These are phyloP conservation scores for Panthera leo DNA, from an alignment of 2,113 vertebrate genomes.

Conservation along the genomic window DNA sequence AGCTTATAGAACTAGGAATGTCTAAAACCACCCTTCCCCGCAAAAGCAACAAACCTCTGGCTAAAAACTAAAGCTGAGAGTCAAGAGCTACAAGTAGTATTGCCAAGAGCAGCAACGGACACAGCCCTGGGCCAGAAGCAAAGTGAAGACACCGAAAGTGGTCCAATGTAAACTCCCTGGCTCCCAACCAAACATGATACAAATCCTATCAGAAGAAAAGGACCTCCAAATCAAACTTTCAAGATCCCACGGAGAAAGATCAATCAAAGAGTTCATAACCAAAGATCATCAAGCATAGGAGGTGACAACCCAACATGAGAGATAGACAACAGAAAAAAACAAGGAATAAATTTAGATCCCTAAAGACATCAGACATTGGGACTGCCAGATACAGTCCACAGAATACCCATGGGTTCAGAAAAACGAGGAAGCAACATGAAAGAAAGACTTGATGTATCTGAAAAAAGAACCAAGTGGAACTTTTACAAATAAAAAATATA, in stretches of 20 bases:
- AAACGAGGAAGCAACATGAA: background rate
- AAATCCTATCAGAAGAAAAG: conserved; percentile 8
- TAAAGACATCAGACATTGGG: background rate
- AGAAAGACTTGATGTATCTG: background rate
- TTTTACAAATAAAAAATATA: conserved; percentile 9
- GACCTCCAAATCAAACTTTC: background rate
- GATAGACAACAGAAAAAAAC: background rate
- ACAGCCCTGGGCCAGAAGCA: background rate
- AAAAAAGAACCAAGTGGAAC: background rate
- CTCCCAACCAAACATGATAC: background rate
- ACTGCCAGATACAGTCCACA: background rate
- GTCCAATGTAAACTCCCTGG: background rate
- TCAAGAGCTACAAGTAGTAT: background rate
- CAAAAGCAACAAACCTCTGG: background rate
- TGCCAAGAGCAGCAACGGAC: background rate
- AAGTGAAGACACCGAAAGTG: background rate
- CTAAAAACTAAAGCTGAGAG: background rate
- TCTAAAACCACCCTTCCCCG: background rate
- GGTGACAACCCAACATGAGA: background rate
- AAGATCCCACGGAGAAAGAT: background rate
- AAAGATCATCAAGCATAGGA: background rate
- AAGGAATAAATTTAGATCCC: background rate
- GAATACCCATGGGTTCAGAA: background rate
- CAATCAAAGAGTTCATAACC: background rate
- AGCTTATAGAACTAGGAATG: background rate